Conservation (phyloP, 2,797 vertebrate genomes). For the Mallotus villosus region DNA sequence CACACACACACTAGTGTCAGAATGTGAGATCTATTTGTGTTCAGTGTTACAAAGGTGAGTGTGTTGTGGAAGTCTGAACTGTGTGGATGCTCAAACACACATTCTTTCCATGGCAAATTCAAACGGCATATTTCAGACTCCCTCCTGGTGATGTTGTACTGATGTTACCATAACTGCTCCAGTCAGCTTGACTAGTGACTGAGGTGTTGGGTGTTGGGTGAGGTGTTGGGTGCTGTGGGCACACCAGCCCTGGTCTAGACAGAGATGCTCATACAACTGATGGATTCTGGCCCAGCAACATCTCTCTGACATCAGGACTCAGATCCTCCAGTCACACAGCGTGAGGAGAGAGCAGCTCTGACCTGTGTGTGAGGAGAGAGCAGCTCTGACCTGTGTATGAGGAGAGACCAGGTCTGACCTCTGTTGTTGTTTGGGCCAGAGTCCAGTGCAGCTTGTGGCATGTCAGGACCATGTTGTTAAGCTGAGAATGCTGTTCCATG, state of each 20-base stretch:
- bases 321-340: neutral
- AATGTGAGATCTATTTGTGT: neutral
- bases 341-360: neutral
- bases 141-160: neutral
- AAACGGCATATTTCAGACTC: constrained; percentile 44
- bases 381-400: too few relatives aligned
- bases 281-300: constrained; percentile 11
- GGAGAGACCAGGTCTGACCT: too few relatives aligned
- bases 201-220: neutral
- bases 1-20: constrained; percentile 7
- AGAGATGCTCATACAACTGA: constrained; percentile 36
- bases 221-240: neutral
- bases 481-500: neutral
- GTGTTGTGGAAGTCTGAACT: constrained; percentile 44
- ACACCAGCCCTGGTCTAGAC: constrained; percentile 18
- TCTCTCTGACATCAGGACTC: neutral
- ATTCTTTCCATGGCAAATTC: neutral
- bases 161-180: constrained; percentile 1
- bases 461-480: neutral
- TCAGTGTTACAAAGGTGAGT: constrained; percentile 20
- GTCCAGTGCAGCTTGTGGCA: neutral
- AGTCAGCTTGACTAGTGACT: constrained; percentile 55
- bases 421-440: too few relatives aligned
- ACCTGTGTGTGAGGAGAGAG: neutral
- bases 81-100: constrained; percentile 17